phyloP scores from a whole-genome alignment of 2,797 vertebrate species.

The Peromyscus nudipes region DNA sequence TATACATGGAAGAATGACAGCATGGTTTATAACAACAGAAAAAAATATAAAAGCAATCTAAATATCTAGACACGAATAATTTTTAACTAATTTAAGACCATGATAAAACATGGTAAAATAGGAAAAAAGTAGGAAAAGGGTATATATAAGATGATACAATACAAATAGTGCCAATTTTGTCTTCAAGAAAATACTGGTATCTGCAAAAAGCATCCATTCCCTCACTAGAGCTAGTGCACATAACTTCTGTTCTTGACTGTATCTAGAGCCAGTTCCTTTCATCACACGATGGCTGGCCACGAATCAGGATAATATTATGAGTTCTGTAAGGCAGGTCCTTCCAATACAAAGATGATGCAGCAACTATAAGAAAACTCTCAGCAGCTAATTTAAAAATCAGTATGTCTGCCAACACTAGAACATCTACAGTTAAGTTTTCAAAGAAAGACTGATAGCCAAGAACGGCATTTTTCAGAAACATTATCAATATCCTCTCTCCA shows the following conservation, averaged over 20 bases:
- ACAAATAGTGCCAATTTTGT: neutral
- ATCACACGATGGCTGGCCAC: slow-evolving; percentile 8
- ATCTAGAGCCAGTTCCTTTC: neutral
- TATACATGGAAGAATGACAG: neutral
- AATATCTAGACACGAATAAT: neutral
- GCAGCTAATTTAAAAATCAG: slow-evolving; percentile 65
- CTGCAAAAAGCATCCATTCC: neutral
- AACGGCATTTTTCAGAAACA: slow-evolving; percentile 67
- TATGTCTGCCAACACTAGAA: slow-evolving; percentile 56
- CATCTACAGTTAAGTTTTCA: slow-evolving; percentile 61
- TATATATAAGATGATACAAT: neutral
- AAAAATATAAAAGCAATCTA: neutral
- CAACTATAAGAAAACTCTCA: slow-evolving; percentile 61
- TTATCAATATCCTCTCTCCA: slow-evolving; percentile 50
- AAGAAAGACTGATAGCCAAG: slow-evolving; percentile 68
- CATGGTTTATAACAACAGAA: neutral
- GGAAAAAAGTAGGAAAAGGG: neutral
- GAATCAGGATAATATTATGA: slow-evolving; percentile 29
- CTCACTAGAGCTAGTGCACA: neutral
- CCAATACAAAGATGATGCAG: slow-evolving; percentile 55
- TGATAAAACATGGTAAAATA: slow-evolving; percentile 56
- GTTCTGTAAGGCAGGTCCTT: slow-evolving; percentile 5
- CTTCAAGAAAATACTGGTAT: slow-evolving; percentile 39
- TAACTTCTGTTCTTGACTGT: slow-evolving; percentile 5
- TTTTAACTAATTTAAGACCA: slow-evolving; percentile 39